phyloP scores from a whole-genome alignment of 2,113 vertebrate genomes.

The Bambusicola thoracicus region DNA sequence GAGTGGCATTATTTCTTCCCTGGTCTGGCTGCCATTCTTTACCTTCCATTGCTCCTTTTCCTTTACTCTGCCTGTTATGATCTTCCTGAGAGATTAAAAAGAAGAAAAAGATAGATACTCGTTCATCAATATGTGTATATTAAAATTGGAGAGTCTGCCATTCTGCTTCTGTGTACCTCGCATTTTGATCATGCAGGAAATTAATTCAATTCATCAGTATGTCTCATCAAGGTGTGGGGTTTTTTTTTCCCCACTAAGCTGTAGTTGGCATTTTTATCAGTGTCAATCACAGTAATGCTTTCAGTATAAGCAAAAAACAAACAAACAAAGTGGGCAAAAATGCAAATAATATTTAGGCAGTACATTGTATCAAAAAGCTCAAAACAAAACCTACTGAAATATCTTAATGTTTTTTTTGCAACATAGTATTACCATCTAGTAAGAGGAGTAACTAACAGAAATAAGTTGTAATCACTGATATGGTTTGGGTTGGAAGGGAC shows the following conservation, averaged over 20 bases:
- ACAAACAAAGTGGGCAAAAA: not conserved
- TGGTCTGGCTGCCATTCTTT: not conserved
- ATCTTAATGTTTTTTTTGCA: not conserved
- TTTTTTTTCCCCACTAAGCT: not conserved
- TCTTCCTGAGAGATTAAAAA: not conserved
- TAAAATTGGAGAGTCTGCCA: not conserved
- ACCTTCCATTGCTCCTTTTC: not conserved
- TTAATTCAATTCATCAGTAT: not conserved
- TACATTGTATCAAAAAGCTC: not conserved
- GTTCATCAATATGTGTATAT: not conserved
- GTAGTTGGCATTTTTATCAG: not conserved
- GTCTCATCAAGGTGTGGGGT: not conserved
- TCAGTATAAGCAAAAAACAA: not conserved
- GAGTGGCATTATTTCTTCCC: not conserved
- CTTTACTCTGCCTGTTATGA: not conserved
- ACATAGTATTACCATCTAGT: not conserved
- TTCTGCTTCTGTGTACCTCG: not conserved
- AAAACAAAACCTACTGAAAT: not conserved
- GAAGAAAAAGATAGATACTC: not conserved
- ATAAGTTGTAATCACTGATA: not conserved
- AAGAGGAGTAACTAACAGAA: not conserved
- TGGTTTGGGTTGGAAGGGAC: not conserved
- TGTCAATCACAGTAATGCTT: not conserved
- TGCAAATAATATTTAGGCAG: not conserved
- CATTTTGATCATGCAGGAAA: not conserved